A percentile compares a stretch with the other conserved stretches of the same genome.
Conservation (phyloP, 2,888 invertebrate species). For the Anarsia innoxiella region DNA sequence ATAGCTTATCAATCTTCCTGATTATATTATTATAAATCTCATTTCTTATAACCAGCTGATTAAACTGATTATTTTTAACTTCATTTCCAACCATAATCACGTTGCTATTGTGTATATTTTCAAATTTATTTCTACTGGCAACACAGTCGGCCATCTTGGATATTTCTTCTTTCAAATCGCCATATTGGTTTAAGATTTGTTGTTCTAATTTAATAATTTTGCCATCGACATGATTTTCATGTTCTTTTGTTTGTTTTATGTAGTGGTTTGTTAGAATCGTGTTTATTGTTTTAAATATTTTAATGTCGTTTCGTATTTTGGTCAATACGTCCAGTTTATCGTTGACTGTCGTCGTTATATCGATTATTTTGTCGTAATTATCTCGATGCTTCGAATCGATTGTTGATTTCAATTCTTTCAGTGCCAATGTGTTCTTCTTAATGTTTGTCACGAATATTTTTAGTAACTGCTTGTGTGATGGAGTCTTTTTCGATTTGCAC, state of each 20-base stretch:
- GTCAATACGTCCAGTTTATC: slow-evolving; percentile 63
- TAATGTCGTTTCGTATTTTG: slow-evolving; percentile 62
- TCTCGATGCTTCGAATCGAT: slow-evolving; percentile 41
- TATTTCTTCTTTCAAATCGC: slow-evolving; percentile 46
- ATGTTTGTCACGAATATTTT: slow-evolving; percentile 45
- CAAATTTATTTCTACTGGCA: slow-evolving; percentile 34
- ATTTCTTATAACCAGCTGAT: slow-evolving; percentile 46
- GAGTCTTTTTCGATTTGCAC: slow-evolving; percentile 24
- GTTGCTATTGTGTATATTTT: slow-evolving; percentile 50
- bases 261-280: slow-evolving; percentile 66
- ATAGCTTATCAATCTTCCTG: slow-evolving; percentile 60
- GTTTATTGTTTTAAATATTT: slow-evolving; percentile 64
- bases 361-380: slow-evolving; percentile 45
- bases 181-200: slow-evolving; percentile 51
- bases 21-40: slow-evolving; percentile 63
- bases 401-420: slow-evolving; percentile 48
- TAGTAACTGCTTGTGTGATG: slow-evolving; percentile 34
- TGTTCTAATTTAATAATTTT: slow-evolving; percentile 55
- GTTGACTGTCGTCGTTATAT: slow-evolving; percentile 50
- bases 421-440: slow-evolving; percentile 54
- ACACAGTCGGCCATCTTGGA: slow-evolving; percentile 42
- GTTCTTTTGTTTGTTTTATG: slow-evolving; percentile 55
- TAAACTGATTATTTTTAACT: slow-evolving; percentile 43
- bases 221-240: slow-evolving; percentile 47
- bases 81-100: slow-evolving; percentile 53